Evolutionary conservation across 2,113 vertebrate genomes (phyloP).

Genomic region (Phaethornis superciliosus): DNA sequence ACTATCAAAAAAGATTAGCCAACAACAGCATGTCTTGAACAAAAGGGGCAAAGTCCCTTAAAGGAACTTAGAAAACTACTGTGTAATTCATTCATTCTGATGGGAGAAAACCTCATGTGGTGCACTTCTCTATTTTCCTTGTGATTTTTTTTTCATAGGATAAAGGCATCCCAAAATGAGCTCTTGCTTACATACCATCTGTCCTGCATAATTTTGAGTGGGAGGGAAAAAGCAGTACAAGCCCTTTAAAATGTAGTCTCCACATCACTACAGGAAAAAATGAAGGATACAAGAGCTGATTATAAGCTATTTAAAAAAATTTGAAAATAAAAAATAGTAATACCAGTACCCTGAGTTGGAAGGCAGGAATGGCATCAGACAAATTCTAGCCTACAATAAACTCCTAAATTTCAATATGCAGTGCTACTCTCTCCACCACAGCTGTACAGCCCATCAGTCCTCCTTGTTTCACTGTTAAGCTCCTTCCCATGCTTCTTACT

Average conservation of each 20-base stretch:
- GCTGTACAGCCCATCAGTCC: neutral
- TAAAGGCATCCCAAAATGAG: slow-evolving; percentile 1
- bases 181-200: slow-evolving; percentile 30
- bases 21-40: neutral
- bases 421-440: neutral
- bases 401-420: neutral
- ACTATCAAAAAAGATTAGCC: neutral
- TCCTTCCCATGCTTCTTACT: neutral
- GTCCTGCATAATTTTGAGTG: slow-evolving; percentile 19
- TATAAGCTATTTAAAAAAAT: neutral
- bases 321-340: neutral
- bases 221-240: slow-evolving; percentile 21
- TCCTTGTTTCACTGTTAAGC: neutral
- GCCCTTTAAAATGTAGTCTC: neutral
- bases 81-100: neutral
- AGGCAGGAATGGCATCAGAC: neutral
- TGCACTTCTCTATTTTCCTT: neutral
- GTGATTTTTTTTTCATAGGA: neutral
- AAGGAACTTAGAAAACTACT: neutral
- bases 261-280: neutral
- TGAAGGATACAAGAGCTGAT: neutral
- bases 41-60: neutral
- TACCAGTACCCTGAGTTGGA: neutral
- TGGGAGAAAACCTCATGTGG: neutral
- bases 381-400: neutral